Conservation (phyloP, 1,140 invertebrate genomes). For the Drosophila bipectinata region DNA sequence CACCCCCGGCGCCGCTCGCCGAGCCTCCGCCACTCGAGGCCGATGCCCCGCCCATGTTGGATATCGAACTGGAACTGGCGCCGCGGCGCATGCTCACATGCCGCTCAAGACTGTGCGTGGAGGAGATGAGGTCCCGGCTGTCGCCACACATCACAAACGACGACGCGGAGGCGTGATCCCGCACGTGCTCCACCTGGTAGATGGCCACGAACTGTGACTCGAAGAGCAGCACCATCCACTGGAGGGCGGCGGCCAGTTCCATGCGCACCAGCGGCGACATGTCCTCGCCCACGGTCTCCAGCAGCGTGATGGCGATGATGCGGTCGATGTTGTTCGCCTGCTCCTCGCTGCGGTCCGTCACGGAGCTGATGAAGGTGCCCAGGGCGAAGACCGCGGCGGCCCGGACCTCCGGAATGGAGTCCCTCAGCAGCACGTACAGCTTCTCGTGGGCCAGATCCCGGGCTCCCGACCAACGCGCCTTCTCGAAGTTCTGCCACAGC, state of each 20-base stretch:
- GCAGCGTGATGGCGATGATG: conserved; percentile 93
- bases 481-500: conserved; percentile 96
- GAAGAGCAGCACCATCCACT: conserved; percentile 95
- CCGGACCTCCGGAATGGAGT: conserved; percentile 94
- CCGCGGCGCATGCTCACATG: conserved; percentile 76
- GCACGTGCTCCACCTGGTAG: conserved; percentile 85
- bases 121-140: conserved; percentile 30
- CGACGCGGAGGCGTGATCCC: conserved; percentile 35
- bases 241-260: conserved; percentile 91
- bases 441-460: conserved; percentile 98
- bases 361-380: conserved; percentile 95
- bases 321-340: conserved; percentile 97
- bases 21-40: neutral
- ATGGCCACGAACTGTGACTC: conserved; percentile 94
- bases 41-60: conserved; percentile 60
- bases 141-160: conserved; percentile 64
- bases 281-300: conserved; percentile 91
- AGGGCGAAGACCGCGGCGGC: conserved; percentile 96
- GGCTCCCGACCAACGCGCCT: conserved; percentile 97
- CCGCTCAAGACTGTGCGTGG: conserved; percentile 76
- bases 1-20: neutral
- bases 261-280: conserved; percentile 95
- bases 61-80: conserved; percentile 83
- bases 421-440: conserved; percentile 91
- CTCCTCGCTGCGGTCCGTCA: conserved; percentile 92